Conservation (phyloP, 1,140 invertebrate genomes). For the Drosophila truncata region DNA sequence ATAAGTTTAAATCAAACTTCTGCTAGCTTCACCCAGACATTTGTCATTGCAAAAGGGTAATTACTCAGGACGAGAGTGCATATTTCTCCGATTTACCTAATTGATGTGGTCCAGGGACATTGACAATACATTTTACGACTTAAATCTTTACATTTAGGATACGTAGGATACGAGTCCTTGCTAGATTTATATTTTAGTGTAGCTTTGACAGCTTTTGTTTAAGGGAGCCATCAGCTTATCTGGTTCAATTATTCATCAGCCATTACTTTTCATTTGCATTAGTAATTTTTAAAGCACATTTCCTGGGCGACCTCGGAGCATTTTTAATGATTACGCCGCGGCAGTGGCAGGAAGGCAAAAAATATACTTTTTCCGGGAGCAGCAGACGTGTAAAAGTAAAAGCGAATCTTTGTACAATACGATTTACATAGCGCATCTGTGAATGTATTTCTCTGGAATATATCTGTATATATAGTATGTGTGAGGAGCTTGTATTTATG, state of each 20-base stretch:
- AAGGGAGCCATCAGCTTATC: neutral
- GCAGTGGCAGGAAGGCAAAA: conserved; percentile 8
- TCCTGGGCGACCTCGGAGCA: neutral
- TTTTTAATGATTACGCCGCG: conserved; percentile 28
- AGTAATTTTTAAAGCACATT: conserved; percentile 23
- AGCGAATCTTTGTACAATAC: conserved; percentile 62
- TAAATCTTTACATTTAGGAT: neutral
- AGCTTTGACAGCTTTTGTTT: neutral
- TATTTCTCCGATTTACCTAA: conserved; percentile 36
- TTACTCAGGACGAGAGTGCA: conserved; percentile 26
- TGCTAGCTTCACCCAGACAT: neutral
- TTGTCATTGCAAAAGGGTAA: conserved; percentile 32
- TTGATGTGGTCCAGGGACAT: conserved; percentile 34
- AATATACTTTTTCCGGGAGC: conserved; percentile 23
- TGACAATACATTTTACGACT: conserved; percentile 29
- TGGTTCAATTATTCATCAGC: conserved; percentile 12
- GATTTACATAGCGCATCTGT: conserved; percentile 62
- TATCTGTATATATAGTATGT: neutral
- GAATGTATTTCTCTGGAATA: conserved; percentile 9
- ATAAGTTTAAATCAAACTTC: conserved; percentile 4
- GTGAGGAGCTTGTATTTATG: conserved; percentile 42
- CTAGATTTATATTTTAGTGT: too few species aligned
- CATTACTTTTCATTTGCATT: conserved; percentile 38
- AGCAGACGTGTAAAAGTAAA: conserved; percentile 36
- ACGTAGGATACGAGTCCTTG: neutral